phyloP scores from a whole-genome alignment of 2,113 vertebrate genomes.

The Misgurnus anguillicaudatus region DNA sequence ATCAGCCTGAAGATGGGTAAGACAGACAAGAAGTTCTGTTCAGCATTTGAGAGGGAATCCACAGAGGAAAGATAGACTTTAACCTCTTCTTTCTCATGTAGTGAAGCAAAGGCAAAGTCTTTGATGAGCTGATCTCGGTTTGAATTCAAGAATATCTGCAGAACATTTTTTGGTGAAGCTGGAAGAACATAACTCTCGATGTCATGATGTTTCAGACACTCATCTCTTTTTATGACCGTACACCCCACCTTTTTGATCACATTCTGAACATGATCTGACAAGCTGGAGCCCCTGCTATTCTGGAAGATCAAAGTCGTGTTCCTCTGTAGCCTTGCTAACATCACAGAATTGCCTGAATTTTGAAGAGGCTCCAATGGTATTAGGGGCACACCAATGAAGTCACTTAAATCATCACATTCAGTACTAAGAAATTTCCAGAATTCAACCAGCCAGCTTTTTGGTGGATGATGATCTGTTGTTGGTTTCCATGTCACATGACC shows the following conservation, averaged over 20 bases:
- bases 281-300: conserved; percentile 58
- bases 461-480: conserved; percentile 65
- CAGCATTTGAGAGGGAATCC: conserved; percentile 60
- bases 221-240: conserved; percentile 66
- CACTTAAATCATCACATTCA: conserved; percentile 64
- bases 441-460: conserved; percentile 73
- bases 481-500: conserved; percentile 70
- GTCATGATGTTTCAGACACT: conserved; percentile 73
- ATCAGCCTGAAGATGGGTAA: conserved; percentile 78
- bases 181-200: conserved; percentile 73
- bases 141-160: conserved; percentile 71
- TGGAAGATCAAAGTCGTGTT: conserved; percentile 75
- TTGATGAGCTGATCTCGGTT: conserved; percentile 55
- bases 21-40: conserved; percentile 64
- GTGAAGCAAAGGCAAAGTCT: conserved; percentile 54
- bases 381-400: conserved; percentile 74
- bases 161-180: conserved; percentile 71
- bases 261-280: conserved; percentile 67
- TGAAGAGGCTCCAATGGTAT: conserved; percentile 68
- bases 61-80: conserved; percentile 71
- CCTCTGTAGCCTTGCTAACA: conserved; percentile 68
- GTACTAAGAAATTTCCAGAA: conserved; percentile 79
- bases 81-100: conserved; percentile 56
- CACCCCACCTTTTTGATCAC: conserved; percentile 73
- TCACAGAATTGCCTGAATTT: conserved; percentile 47